These are phyloP conservation scores for Halocynthia aurantium DNA, from an alignment of 23 tunicate species.

Conservation along the genomic window DNA sequence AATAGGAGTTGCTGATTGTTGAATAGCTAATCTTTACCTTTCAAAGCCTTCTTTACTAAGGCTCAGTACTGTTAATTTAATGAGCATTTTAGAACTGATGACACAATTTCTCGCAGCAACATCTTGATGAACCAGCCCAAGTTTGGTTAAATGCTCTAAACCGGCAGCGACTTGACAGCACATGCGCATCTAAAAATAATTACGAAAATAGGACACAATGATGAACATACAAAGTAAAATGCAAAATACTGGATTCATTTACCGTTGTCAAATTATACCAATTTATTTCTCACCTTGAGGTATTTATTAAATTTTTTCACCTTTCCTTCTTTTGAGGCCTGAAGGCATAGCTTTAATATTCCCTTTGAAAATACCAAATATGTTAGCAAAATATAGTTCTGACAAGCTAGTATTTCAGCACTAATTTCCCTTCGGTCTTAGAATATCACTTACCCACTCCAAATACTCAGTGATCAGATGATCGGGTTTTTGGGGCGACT, in stretches of 20 bases:
- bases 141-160: slow-evolving; percentile 58
- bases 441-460: slow-evolving; percentile 75
- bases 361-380: slow-evolving; percentile 57
- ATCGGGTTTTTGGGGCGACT: slow-evolving; percentile 10
- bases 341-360: slow-evolving; percentile 77
- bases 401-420: too few species aligned
- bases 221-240: not conserved
- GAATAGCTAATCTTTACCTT: slow-evolving; percentile 28
- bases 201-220: not conserved
- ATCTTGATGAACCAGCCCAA: slow-evolving; percentile 59
- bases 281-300: slow-evolving; percentile 32
- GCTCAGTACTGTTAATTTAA: slow-evolving; percentile 66
- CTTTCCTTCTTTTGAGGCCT: slow-evolving; percentile 60
- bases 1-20: not conserved
- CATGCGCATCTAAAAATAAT: slow-evolving; percentile 58
- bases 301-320: slow-evolving; percentile 61
- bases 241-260: not conserved
- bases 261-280: not conserved
- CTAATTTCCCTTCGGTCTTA: too few species aligned
- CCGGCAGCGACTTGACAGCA: slow-evolving; percentile 88
- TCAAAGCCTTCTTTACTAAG: slow-evolving; percentile 70
- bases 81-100: slow-evolving; percentile 80
- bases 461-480: slow-evolving; percentile 73
- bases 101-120: slow-evolving; percentile 87
- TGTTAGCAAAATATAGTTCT: too few species aligned